A percentile compares a stretch with the other conserved stretches of the same genome.
phyloP scores from a whole-genome alignment of 2,113 vertebrate genomes.

The Lepisosteus oculatus region DNA sequence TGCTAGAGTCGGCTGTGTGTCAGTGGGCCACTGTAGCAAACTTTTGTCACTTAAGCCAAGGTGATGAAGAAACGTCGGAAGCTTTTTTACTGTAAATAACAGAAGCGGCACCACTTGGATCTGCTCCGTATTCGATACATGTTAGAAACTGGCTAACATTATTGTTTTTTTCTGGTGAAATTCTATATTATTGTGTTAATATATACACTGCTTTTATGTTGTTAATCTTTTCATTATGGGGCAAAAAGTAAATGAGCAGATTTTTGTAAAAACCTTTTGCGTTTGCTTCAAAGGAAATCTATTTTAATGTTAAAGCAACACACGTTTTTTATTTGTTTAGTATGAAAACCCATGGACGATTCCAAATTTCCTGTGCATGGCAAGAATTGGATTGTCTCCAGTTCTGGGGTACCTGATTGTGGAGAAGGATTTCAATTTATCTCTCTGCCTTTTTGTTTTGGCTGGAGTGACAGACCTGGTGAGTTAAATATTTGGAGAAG shows the following conservation, averaged over 20 bases:
- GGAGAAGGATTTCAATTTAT: constrained; percentile 83
- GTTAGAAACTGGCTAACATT: no score
- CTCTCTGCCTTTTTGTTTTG: constrained; percentile 83
- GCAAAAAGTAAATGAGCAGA: no score
- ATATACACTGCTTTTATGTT: background rate
- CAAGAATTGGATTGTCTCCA: constrained; percentile 85
- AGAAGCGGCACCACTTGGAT: no score
- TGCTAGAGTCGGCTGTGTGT: no score
- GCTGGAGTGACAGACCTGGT: constrained; percentile 95
- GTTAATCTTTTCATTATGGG: background rate
- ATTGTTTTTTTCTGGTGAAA: background rate
- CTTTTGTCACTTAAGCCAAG: no score
- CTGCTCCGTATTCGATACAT: no score
- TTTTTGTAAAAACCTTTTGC: no score
- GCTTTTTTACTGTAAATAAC: no score
- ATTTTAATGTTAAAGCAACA: no score
- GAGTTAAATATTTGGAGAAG: constrained; percentile 31
- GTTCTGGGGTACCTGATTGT: constrained; percentile 88
- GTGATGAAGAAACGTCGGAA: no score
- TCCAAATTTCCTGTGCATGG: constrained; percentile 90
- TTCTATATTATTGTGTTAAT: background rate
- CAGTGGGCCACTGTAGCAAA: no score
- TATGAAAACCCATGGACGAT: constrained; percentile 98
- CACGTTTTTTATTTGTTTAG: constrained; percentile 54
- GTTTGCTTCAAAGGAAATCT: no score